These are phyloP conservation scores for Diorhabda sublineata DNA, from an alignment of 1,140 invertebrate species.

Conservation along the genomic window DNA sequence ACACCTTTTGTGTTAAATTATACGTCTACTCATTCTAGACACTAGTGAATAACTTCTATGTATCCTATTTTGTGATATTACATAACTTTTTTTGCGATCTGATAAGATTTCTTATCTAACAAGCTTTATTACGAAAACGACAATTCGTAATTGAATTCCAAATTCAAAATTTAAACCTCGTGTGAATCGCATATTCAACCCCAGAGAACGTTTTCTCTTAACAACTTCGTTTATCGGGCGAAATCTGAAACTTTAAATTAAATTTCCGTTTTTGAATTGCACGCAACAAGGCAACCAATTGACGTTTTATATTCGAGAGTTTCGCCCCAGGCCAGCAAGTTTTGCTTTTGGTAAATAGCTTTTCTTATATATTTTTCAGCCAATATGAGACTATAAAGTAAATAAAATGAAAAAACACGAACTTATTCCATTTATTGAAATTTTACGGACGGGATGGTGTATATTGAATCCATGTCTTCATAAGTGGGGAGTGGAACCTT, in stretches of 20 bases:
- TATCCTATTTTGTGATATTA: too few relatives aligned
- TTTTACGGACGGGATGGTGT: conserved; percentile 38
- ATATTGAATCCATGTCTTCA: conserved; percentile 27
- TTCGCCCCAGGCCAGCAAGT: conserved; percentile 24
- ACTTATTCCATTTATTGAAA: conserved; percentile 43
- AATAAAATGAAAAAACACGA: conserved; percentile 41
- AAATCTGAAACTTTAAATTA: conserved; percentile 46
- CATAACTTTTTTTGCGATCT: too few relatives aligned
- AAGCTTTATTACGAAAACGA: too few relatives aligned
- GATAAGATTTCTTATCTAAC: too few relatives aligned
- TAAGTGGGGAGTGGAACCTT: background rate
- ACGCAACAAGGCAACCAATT: conserved; percentile 44
- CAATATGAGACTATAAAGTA: conserved; percentile 34
- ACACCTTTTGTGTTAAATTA: too few relatives aligned
- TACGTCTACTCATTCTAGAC: too few relatives aligned
- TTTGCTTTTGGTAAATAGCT: conserved; percentile 35
- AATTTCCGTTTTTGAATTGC: conserved; percentile 46
- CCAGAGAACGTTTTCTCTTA: background rate
- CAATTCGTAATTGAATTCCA: background rate
- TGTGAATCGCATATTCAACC: background rate
- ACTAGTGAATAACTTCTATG: too few relatives aligned
- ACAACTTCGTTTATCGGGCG: conserved; percentile 5
- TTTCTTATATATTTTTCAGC: conserved; percentile 34
- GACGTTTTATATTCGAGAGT: conserved; percentile 39
- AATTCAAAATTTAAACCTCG: background rate